These are phyloP conservation scores for Trichonephila clavipes DNA, from an alignment of 1,140 invertebrate species.

Conservation along the genomic window DNA sequence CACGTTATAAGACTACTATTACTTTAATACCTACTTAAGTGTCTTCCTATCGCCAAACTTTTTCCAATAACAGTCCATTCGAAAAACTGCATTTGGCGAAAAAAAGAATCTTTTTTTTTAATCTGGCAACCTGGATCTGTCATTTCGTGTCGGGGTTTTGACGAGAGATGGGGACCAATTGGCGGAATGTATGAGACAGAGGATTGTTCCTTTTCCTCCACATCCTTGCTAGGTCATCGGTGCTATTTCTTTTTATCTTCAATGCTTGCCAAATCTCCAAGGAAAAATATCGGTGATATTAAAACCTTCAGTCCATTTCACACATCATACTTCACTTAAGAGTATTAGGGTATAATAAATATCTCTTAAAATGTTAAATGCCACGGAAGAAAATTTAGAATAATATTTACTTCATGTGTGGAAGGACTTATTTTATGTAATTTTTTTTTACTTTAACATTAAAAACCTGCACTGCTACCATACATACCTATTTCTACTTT, in stretches of 20 bases:
- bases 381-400: too few relatives aligned
- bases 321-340: neutral
- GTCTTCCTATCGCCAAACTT: neutral
- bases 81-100: constrained; percentile 33
- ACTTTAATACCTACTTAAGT: neutral
- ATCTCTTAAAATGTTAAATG: too few relatives aligned
- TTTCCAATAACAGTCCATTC: neutral
- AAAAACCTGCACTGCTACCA: too few relatives aligned
- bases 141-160: constrained; percentile 66
- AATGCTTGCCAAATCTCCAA: constrained; percentile 29
- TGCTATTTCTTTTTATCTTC: neutral
- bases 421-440: too few relatives aligned
- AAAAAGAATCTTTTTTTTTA: constrained; percentile 38
- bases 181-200: constrained; percentile 63
- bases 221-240: constrained; percentile 20
- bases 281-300: constrained; percentile 20
- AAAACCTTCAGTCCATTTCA: constrained; percentile 8
- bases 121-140: constrained; percentile 63
- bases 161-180: constrained; percentile 66
- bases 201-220: neutral
- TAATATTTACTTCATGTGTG: too few relatives aligned
- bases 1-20: neutral
- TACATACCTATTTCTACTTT: too few relatives aligned
- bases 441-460: too few relatives aligned
- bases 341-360: neutral